A percentile compares a stretch with the other conserved stretches of the same genome.
Evolutionary conservation across 2,797 vertebrate genomes (phyloP).

Genomic region (Limnodromus scolopaceus): DNA sequence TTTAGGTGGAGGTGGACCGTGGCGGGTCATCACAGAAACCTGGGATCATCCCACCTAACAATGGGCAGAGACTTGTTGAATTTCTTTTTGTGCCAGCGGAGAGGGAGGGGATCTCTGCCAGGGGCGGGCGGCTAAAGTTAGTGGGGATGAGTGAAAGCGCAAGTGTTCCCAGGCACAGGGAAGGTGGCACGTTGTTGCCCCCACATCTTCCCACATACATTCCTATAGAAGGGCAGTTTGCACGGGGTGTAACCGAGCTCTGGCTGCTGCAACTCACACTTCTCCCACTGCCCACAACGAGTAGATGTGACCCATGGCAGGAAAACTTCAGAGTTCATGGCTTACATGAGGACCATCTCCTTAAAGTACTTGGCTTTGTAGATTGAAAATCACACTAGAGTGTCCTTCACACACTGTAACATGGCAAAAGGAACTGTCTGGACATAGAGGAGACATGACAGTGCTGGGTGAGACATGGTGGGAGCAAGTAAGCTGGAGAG

Average conservation of each 20-base stretch:
- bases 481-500: not conserved
- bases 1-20: not conserved
- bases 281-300: rapidly evolving
- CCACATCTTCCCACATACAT: not conserved
- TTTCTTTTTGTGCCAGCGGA: not conserved
- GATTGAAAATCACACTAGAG: not conserved
- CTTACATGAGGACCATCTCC: not conserved
- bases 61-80: not conserved
- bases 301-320: not conserved
- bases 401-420: not conserved
- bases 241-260: not conserved
- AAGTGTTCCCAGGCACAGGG: not conserved
- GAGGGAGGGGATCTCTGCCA: not conserved
- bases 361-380: not conserved
- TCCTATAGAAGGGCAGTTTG: not conserved
- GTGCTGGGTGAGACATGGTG: not conserved
- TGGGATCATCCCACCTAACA: not conserved
- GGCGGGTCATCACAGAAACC: not conserved
- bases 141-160: not conserved
- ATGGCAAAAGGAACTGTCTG: not conserved
- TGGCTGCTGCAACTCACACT: not conserved
- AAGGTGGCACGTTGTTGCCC: not conserved
- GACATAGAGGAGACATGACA: not conserved
- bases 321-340: not conserved
- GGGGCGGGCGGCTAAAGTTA: not conserved